These are phyloP conservation scores for Perca flavescens DNA, from an alignment of 2,113 vertebrate genomes.

Conservation along the genomic window DNA sequence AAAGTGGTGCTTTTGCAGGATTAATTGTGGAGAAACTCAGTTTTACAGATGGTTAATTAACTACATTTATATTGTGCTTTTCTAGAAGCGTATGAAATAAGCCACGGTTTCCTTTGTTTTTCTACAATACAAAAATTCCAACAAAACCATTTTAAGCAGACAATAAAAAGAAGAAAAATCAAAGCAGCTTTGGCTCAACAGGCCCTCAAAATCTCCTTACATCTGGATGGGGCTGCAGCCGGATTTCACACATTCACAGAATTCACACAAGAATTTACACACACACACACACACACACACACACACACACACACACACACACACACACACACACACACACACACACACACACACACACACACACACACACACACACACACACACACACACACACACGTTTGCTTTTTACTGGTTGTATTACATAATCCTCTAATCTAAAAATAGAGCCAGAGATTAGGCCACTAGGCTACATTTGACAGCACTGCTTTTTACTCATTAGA, in stretches of 20 bases:
- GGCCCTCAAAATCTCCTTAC: slow-evolving; percentile 15
- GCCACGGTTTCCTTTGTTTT: not conserved
- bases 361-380: not conserved
- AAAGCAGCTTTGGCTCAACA: slow-evolving; percentile 18
- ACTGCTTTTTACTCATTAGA: not conserved
- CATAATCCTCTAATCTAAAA: slow-evolving; percentile 71
- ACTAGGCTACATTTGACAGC: slow-evolving; percentile 55
- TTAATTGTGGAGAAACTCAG: too few species aligned
- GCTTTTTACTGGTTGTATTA: slow-evolving; percentile 56
- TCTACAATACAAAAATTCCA: not conserved
- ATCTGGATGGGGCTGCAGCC: slow-evolving; percentile 46
- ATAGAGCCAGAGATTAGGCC: slow-evolving; percentile 67
- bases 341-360: not conserved
- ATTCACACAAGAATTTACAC: slow-evolving; percentile 26
- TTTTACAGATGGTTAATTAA: too few species aligned
- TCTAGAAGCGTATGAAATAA: not conserved
- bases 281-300: not conserved
- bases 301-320: not conserved
- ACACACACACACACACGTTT: slow-evolving; percentile 9
- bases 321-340: not conserved
- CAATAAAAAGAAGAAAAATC: slow-evolving; percentile 4
- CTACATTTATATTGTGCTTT: too few species aligned
- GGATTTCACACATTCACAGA: slow-evolving; percentile 52
- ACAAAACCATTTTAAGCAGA: not conserved
- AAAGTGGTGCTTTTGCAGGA: too few species aligned